phyloP scores from a whole-genome alignment of 2,888 invertebrate species.

The Acronicta leporina region DNA sequence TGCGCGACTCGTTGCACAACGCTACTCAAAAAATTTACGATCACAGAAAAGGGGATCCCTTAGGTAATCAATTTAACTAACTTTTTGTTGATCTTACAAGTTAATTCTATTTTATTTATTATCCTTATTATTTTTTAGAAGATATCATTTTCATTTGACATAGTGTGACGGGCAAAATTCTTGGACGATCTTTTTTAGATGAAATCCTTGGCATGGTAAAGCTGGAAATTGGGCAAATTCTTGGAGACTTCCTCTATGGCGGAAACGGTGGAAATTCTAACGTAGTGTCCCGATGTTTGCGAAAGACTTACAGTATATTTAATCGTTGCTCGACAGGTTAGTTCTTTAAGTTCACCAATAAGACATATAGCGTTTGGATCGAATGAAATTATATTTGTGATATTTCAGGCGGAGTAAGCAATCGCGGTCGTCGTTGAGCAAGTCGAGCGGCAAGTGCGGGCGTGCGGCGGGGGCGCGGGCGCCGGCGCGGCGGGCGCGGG shows the following conservation, averaged over 20 bases:
- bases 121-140: constrained; percentile 23
- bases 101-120: constrained; percentile 26
- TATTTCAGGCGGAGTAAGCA: constrained; percentile 75
- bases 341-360: constrained; percentile 27
- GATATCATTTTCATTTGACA: constrained; percentile 23
- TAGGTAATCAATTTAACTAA: constrained; percentile 60
- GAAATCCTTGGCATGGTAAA: constrained; percentile 26
- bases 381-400: neutral
- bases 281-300: constrained; percentile 17
- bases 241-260: constrained; percentile 13
- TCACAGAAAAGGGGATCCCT: constrained; percentile 89
- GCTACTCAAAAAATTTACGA: constrained; percentile 91
- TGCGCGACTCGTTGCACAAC: constrained; percentile 92
- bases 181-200: constrained; percentile 32
- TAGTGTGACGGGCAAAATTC: constrained; percentile 24
- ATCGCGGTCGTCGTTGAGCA: constrained; percentile 67
- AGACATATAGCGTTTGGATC: neutral
- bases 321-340: constrained; percentile 32
- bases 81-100: constrained; percentile 1
- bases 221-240: constrained; percentile 15
- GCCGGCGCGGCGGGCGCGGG: constrained; percentile 62
- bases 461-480: constrained; percentile 57
- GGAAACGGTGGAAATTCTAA: constrained; percentile 24
- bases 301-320: constrained; percentile 31
- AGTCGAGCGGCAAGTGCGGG: constrained; percentile 61